Evolutionary conservation across 1,140 invertebrate species (phyloP).

Genomic region (Diorhabda sublineata): DNA sequence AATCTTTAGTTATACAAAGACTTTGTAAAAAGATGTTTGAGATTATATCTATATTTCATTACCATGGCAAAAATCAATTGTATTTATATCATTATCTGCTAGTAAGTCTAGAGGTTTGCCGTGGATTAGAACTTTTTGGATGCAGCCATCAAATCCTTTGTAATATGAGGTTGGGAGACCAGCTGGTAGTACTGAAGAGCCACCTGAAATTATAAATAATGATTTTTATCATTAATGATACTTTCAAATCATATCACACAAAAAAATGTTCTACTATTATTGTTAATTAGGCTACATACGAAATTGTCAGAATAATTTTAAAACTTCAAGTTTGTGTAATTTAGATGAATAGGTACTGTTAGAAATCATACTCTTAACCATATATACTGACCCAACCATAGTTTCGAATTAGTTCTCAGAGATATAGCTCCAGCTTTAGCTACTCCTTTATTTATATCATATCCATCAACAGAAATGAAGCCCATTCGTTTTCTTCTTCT

Average conservation of each 20-base stretch:
- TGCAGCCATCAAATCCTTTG: constrained; percentile 45
- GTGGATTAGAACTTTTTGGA: constrained; percentile 42
- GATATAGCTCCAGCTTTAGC: constrained; percentile 61
- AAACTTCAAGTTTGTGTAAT: too few species aligned
- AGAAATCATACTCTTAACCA: too few species aligned
- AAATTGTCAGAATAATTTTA: too few species aligned
- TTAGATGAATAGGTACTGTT: too few species aligned
- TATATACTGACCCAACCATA: constrained; percentile 65
- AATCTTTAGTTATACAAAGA: constrained; percentile 21
- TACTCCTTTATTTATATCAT: constrained; percentile 57
- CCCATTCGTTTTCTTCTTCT: constrained; percentile 64
- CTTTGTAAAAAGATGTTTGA: constrained; percentile 6
- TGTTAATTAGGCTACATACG: too few species aligned
- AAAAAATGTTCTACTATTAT: too few species aligned
- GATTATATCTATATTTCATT: constrained; percentile 41
- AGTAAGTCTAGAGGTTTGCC: constrained; percentile 41
- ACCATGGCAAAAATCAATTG: constrained; percentile 44
- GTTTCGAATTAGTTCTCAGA: constrained; percentile 68
- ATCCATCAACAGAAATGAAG: constrained; percentile 65
- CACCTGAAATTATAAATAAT: constrained; percentile 29
- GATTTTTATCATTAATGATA: too few species aligned
- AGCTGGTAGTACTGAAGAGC: constrained; percentile 37
- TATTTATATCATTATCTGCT: constrained; percentile 37
- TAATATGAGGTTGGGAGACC: constrained; percentile 44
- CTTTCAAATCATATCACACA: too few species aligned